Evolutionary conservation across 1,140 invertebrate genomes (phyloP), one percentile per base, ranked within the genome.

Genomic region (Meloidogyne hapla): DNA sequence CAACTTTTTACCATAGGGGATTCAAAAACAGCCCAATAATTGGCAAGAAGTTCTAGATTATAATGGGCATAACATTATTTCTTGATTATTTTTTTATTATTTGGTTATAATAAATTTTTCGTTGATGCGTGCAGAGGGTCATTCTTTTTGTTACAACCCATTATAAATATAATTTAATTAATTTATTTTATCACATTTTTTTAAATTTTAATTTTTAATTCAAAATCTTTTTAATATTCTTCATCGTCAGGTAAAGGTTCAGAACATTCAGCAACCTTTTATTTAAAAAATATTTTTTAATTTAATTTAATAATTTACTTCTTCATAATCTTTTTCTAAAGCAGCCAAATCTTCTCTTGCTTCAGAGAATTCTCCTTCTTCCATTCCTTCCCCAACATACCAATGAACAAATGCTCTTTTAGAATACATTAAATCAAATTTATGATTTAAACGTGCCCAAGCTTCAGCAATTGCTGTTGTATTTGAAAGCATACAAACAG

Each of bases 381-480:
- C 92, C 92, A 93, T 93, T 85, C 92, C 92, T 89, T 94, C 92
- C 77, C 92, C 92, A 23, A 93, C 92, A 48, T 84, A 85, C 92
- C 92, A 94, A 86, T 93, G 93, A 25, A 93, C 92, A 84, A 93
- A 94, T 61, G 93, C 93, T 78, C 92, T 89, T 89, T 93, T 93
- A 25, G 89, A 88, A 79, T 91, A 92, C 92, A 93, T 92, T 21
- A 92, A 78, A 69, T 85, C 84, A 65, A 85, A 85, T 72, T 93
- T 93, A 76, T 90, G 89, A 74, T 90, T 89, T 1, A 93, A 84
- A 65, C 92, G 90, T 48, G 91, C 91, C 92, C 92, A 94, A 28
- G 93, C 93, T 77, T 90, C 89, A 15, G 87, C 89, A 74, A 88
- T 91, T 65, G 90, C 90, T 1, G 93, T 94, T 0, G 93, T 94